phyloP scores from a whole-genome alignment of 1,140 invertebrate species.

The Drusus annulatus region DNA sequence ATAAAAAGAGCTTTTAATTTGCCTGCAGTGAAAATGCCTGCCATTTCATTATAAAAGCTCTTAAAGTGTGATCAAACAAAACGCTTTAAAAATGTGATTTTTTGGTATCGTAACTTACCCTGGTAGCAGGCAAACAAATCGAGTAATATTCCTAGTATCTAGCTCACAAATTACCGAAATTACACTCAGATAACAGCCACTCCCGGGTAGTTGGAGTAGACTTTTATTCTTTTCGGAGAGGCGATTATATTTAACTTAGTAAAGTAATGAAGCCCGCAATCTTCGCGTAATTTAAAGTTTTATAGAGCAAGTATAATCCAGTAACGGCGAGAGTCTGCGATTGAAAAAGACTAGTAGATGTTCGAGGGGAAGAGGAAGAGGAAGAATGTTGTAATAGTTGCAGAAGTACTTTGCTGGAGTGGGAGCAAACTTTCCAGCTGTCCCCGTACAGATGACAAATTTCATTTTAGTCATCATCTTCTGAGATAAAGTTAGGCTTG shows the following conservation, averaged over 20 bases:
- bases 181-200: constrained; percentile 25
- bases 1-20: too few relatives aligned
- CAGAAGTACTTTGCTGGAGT: background rate
- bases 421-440: constrained; percentile 8
- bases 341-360: constrained; percentile 22
- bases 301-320: constrained; percentile 15
- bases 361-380: constrained; percentile 1
- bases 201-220: background rate
- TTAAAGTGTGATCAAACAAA: too few relatives aligned
- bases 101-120: too few relatives aligned
- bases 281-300: constrained; percentile 20
- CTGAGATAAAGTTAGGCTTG: constrained; percentile 31
- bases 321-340: constrained; percentile 10
- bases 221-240: constrained; percentile 26
- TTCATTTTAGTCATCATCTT: constrained; percentile 46
- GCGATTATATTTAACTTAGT: constrained; percentile 35
- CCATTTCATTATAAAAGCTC: too few relatives aligned
- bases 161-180: constrained; percentile 19
- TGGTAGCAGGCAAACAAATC: constrained; percentile 9
- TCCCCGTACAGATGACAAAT: constrained; percentile 42
- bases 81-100: too few relatives aligned
- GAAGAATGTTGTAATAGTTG: constrained; percentile 1
- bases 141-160: constrained; percentile 21
- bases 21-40: too few relatives aligned
- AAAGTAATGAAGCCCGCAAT: constrained; percentile 6